Base-by-base conservation (phyloP, 2,797 vertebrate species). In the Gymnopithys bicolor region DNA sequence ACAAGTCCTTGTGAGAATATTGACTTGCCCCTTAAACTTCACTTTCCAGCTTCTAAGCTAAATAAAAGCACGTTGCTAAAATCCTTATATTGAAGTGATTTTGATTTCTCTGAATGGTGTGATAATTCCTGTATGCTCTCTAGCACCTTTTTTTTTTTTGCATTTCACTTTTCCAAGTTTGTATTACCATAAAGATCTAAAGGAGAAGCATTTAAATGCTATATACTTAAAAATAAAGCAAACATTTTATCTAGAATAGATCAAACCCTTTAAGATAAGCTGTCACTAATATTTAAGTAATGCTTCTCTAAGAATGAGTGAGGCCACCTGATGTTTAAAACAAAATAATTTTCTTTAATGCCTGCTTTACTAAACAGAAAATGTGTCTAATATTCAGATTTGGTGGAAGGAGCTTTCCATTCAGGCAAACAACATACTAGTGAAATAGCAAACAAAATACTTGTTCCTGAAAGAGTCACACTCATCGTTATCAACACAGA, bases 1-100 rank as follows among this genome's bases (percentile, higher is more conserved):
- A 84, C 51, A 91, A 89, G 66, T 80, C 62, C 70, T 94, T 75
- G 53, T 68, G 48, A 89, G 58, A 95, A 87, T 71, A 93, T 2
- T 67, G 88, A 89, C 81, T 82, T 78, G 27, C 17, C 25, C 71
- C 46, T 88, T 68, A 74, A 90, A 77, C 25, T 37, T 48, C 43
- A 53, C 46, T 51, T 78, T 51, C 18, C 64, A 90, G 63, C 11
- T 83, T 83, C 77, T 83, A 82, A 89, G 41, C 52, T 49, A 89
- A 90, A 90, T 33, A 78, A 93, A 51, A 79, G 10, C 11, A 76
- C 13, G 25, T 9, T 71, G 49, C 41, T 58, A 74, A 90, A 55
- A 82, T 58, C 45, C 24, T 74, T 63, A 51, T 8, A 60, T 7
- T 80, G 32, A 91, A 91, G 46, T 18, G 45, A 88, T 75, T 71